Evolutionary conservation across 1,140 invertebrate genomes (phyloP).

Genomic region (Gonioctena quinquepunctata): DNA sequence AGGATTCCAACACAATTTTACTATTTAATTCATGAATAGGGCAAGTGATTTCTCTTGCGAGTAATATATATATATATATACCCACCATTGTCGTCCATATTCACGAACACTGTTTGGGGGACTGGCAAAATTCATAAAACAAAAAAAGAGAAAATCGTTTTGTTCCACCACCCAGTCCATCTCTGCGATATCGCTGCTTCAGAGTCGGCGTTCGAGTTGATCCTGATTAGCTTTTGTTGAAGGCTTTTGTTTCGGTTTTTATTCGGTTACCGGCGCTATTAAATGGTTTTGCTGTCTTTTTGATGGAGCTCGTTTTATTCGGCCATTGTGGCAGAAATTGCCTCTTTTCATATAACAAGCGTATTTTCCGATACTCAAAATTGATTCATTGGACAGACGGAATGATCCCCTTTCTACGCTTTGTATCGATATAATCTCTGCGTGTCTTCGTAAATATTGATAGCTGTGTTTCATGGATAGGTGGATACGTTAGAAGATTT

Average conservation of each 20-base stretch:
- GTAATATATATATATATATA: background rate
- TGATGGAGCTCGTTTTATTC: constrained; percentile 20
- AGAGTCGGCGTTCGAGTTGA: constrained; percentile 3
- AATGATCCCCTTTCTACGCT: constrained; percentile 8
- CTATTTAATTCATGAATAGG: no score
- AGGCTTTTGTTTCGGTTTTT: constrained; percentile 36
- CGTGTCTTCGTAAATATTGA: background rate
- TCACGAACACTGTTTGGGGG: no score
- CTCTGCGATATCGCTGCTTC: background rate
- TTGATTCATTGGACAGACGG: constrained; percentile 19
- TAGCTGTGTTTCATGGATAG: no score
- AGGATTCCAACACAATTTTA: no score
- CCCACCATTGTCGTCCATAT: no score
- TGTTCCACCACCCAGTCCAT: background rate
- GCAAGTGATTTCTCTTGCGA: no score
- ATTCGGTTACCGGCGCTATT: constrained; percentile 28
- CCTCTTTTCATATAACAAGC: constrained; percentile 23
- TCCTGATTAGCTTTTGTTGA: constrained; percentile 32
- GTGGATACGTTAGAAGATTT: no score
- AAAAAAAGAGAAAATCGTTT: no score
- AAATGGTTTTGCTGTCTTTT: constrained; percentile 32
- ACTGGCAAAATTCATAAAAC: no score
- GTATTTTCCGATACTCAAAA: constrained; percentile 23
- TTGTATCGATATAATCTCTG: background rate
- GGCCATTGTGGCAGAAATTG: constrained; percentile 19